These are phyloP conservation scores for Sphaerophoria rueppellii DNA, from an alignment of 2,888 invertebrate genomes.

Conservation along the genomic window DNA sequence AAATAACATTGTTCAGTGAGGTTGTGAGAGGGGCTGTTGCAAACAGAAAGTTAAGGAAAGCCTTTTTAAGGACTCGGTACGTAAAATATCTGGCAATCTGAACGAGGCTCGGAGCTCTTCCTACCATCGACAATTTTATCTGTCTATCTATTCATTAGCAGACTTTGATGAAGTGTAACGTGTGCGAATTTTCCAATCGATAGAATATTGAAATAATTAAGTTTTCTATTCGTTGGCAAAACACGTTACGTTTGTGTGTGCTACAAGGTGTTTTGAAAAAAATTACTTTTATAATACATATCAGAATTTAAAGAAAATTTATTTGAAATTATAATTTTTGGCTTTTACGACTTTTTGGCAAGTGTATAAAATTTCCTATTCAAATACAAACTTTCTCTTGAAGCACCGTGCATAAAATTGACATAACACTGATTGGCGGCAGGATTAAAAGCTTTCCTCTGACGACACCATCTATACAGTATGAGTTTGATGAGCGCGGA, in stretches of 20 bases:
- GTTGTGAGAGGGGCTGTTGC: neutral
- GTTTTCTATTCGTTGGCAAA: neutral
- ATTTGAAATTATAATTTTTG: too few species aligned
- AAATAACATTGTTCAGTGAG: slow-evolving; percentile 10
- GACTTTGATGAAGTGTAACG: neutral
- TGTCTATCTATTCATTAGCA: too few species aligned
- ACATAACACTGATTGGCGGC: neutral
- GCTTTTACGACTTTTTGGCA: too few species aligned
- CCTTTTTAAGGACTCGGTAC: slow-evolving; percentile 2
- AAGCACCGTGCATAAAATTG: too few species aligned
- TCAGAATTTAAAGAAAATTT: too few species aligned
- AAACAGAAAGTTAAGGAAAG: slow-evolving; percentile 25
- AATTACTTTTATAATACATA: neutral
- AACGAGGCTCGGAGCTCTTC: too few species aligned
- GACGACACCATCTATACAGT: neutral
- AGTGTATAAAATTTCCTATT: too few species aligned
- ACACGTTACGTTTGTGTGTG: neutral
- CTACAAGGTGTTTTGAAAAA: too few species aligned
- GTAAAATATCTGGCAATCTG: neutral
- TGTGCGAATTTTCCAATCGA: slow-evolving; percentile 16
- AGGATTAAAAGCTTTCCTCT: neutral
- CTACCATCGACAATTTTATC: too few species aligned
- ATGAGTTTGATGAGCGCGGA: neutral
- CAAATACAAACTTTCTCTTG: too few species aligned
- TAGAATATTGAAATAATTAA: slow-evolving; percentile 13